Base-by-base conservation (phyloP, 2,888 invertebrate genomes). In the Mythimna lalbum region DNA sequence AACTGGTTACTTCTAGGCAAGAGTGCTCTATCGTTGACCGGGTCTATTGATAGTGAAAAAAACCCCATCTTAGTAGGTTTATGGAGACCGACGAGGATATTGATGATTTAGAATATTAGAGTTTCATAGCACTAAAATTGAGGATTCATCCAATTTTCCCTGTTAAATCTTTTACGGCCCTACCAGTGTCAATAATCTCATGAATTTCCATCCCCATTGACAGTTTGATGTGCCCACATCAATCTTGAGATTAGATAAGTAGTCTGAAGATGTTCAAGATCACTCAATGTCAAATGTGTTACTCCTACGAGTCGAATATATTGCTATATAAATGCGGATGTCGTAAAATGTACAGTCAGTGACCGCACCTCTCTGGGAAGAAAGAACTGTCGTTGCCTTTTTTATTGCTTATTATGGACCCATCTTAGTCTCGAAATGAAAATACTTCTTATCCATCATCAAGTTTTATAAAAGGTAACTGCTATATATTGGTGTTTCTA, bases 311-410 rank as follows among this genome's bases (percentile, higher is more conserved):
- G 68, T 62, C 77, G 64, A 80, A 75, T 64, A 74, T 74, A 69
- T 80, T 52, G 64, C 56, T 68, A 62, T 60, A 76, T 79, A 69
- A 78, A 78, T 65, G 75, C 73, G 82, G 84, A 84, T 77, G 84
- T 82, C 63, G 60, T 84, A 81, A 83, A 83, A 53, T 80, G 74
- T 27, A 63, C 83, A 84, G 83, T 84, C 83, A 83, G 73, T 83
- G 83, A 82, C 84, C 83, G 84, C 31, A 68, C 61, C 43, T 62
- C 55, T 68, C 68, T 69, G 59, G 52, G 52, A 61, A 60, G 43
- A 71, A 36, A 60, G 49, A 71, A 36, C 63, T 81, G 60, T 63
- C 63, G 36, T 62, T 63, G 60, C 10, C 55, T 73, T 70, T 69
- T 63, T 63, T 7, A 2, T 47, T 52, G 10, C 23, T 63, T 33